phyloP scores from a whole-genome alignment of 2,113 vertebrate genomes.

The Saimiri boliviensis region DNA sequence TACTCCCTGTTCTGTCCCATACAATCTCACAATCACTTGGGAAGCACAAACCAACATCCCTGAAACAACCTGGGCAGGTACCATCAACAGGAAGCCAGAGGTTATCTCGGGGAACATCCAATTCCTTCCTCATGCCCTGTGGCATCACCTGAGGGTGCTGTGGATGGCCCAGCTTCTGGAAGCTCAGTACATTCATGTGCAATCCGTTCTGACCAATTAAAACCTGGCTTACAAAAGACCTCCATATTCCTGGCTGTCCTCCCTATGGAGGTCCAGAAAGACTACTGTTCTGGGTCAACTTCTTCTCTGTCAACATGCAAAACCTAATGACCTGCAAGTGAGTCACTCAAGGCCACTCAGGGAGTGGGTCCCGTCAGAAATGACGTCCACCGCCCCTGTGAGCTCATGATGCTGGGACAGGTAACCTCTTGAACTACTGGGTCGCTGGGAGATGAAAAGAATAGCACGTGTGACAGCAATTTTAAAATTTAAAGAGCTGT shows the following conservation, averaged over 20 bases:
- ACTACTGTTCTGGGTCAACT: neutral
- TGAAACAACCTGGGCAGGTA: neutral
- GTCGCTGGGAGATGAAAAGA: neutral
- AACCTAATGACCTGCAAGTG: neutral
- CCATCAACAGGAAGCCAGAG: neutral
- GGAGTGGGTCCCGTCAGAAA: neutral
- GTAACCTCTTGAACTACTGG: neutral
- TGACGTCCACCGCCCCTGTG: neutral
- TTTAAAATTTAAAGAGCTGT: neutral
- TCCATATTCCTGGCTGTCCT: neutral
- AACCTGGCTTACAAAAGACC: neutral
- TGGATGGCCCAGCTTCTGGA: neutral
- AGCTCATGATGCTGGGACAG: neutral
- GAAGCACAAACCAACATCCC: neutral
- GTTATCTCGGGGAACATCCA: neutral
- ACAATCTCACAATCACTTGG: neutral
- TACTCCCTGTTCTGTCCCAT: neutral
- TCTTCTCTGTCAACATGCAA: neutral
- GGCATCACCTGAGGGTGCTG: neutral
- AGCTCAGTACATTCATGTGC: neutral
- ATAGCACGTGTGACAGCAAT: accelerated
- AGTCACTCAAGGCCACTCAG: neutral
- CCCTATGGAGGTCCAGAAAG: neutral
- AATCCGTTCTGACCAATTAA: neutral
- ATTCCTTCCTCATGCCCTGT: neutral